Evolutionary conservation across 1,140 invertebrate species (phyloP).

Genomic region (Saxidomus purpurata): DNA sequence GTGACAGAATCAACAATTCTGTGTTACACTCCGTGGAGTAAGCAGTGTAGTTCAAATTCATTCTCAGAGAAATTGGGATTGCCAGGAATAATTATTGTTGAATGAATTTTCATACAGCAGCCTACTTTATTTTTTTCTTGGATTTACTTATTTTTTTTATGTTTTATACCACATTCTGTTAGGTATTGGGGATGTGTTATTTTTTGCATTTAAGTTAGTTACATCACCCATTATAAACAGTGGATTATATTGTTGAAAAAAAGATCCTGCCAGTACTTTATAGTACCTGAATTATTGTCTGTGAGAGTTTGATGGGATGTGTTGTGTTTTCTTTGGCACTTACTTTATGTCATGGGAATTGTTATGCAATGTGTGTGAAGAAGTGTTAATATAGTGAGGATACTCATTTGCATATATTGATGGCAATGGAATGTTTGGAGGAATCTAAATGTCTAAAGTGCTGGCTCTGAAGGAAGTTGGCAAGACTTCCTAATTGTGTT

Average conservation of each 20-base stretch:
- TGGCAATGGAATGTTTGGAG: background rate
- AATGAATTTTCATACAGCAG: background rate
- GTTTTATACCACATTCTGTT: background rate
- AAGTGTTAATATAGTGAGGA: background rate
- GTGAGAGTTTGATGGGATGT: background rate
- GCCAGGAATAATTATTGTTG: background rate
- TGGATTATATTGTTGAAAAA: too few species aligned
- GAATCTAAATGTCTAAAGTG: background rate
- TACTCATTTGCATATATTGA: slow-evolving; percentile 2
- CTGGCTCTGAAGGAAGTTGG: background rate
- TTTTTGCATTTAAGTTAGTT: too few species aligned
- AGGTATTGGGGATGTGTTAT: background rate
- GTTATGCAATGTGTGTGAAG: background rate
- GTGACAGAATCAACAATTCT: slow-evolving; percentile 1
- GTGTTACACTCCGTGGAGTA: background rate
- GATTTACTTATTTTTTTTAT: background rate
- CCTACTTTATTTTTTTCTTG: background rate
- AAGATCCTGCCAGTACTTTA: too few species aligned
- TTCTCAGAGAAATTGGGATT: background rate
- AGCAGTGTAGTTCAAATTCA: background rate
- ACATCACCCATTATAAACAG: too few species aligned
- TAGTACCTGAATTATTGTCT: too few species aligned
- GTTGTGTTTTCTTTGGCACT: background rate
- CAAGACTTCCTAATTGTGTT: background rate
- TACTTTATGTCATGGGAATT: slow-evolving; percentile 1